These are phyloP conservation scores for Calliphora vicina DNA, from an alignment of 1,140 invertebrate genomes.

Conservation along the genomic window DNA sequence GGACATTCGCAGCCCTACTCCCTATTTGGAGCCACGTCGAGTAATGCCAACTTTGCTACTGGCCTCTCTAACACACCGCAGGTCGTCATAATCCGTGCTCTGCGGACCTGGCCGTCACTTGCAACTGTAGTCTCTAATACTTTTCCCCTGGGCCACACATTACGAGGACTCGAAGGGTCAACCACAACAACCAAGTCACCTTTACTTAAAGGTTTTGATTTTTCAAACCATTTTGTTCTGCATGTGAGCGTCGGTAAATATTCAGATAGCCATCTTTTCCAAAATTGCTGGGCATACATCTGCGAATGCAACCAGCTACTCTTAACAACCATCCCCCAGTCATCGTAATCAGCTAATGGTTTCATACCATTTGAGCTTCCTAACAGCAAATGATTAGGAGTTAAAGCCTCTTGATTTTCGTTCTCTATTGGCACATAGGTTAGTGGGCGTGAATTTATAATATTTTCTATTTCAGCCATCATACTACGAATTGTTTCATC, in stretches of 20 bases:
- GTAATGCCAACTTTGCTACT: neutral
- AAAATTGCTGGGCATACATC: neutral
- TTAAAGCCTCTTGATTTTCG: constrained; percentile 33
- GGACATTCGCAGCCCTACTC: neutral
- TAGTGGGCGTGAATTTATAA: constrained; percentile 14
- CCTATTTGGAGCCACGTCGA: neutral
- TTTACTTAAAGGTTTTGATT: neutral
- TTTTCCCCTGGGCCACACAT: constrained; percentile 27
- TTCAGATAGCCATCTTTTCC: constrained; percentile 9
- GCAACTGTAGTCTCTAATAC: neutral
- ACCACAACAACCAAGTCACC: constrained; percentile 16
- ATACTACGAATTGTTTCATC: constrained; percentile 5
- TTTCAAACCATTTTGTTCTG: constrained; percentile 19
- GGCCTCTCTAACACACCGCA: neutral
- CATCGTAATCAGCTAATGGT: neutral
- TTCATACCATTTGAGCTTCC: constrained; percentile 22
- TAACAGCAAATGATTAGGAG: constrained; percentile 32
- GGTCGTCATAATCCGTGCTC: neutral
- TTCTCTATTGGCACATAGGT: constrained; percentile 27
- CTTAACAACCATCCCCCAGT: neutral
- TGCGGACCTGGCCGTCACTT: constrained; percentile 31
- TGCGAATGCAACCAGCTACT: neutral
- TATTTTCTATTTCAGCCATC: constrained; percentile 7
- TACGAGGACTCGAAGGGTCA: neutral
- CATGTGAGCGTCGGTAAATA: constrained; percentile 21